phyloP scores from a whole-genome alignment of 2,888 invertebrate species.

The Tenthredo mesomela region DNA sequence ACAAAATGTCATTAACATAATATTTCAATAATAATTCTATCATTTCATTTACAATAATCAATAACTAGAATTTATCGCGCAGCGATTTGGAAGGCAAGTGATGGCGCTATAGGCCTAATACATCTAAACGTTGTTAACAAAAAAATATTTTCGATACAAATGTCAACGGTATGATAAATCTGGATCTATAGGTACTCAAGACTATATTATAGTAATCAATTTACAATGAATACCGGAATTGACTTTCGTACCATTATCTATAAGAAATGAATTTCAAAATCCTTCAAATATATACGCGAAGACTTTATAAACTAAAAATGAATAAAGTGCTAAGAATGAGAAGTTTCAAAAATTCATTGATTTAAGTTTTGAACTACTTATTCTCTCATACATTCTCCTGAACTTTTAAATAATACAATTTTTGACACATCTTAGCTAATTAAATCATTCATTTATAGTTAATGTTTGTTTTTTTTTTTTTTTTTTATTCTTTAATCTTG shows the following conservation, averaged over 20 bases:
- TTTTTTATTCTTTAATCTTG: background rate
- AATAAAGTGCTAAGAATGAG: background rate
- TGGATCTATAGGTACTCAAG: background rate
- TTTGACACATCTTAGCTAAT: background rate
- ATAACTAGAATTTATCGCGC: slow-evolving; percentile 57
- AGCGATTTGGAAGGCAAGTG: slow-evolving; percentile 59
- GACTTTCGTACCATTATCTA: background rate
- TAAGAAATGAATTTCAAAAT: background rate
- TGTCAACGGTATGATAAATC: background rate
- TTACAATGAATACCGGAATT: background rate
- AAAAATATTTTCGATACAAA: background rate
- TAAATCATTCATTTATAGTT: background rate
- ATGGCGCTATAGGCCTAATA: slow-evolving; percentile 59
- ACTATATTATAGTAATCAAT: background rate
- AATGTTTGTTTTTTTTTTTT: too few relatives aligned
- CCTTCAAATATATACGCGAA: background rate
- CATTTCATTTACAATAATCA: slow-evolving; percentile 44
- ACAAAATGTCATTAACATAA: slow-evolving; percentile 14
- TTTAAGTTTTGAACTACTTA: background rate
- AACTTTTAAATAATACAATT: background rate
- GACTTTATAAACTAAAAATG: background rate
- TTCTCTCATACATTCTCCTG: background rate
- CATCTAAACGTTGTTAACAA: slow-evolving; percentile 10
- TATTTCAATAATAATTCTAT: slow-evolving; percentile 3
- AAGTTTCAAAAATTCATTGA: background rate